Base-by-base conservation (phyloP, 2,797 vertebrate species). In the Aulostomus chinensis region DNA sequence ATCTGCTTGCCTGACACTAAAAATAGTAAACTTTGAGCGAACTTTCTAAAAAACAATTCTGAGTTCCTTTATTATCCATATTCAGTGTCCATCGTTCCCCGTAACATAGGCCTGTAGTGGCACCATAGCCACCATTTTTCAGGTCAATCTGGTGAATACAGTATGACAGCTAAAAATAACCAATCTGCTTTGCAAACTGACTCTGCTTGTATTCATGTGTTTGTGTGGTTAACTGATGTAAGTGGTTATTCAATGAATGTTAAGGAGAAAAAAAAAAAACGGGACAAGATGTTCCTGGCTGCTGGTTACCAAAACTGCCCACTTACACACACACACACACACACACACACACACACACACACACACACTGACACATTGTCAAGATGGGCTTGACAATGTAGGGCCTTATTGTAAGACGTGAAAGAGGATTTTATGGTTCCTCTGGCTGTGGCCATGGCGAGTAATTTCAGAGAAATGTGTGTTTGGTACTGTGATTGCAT, bases 201-300 rank as follows among this genome's bases (percentile, higher is more conserved):
- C 8, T 51, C 26, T 45, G 6, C 43, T 24, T 34, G 29, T 31
- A 7, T 69, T 52, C 15, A 17, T 59, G 37, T 59, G 37, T n/a
- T 9, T 14, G 42, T 53, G 37, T 46, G 70, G 65, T 66, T 70
- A 55, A 50, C 35, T 40, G 54, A 50, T 57, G 9, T 50, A 40
- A 57, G 52, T 59, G 33, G 9, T 68, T 49, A 33, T 76, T 77
- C 55, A 70, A 68, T 73, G 25, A 66, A 63, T 52, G 28, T 49
- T 41, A 38, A 56, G 64, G 48, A 56, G 22, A 47, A n/a, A n/a
- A n/a, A n/a, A n/a, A n/a, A n/a, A n/a, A n/a, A n/a, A n/a, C 26
- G 71, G 71, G 66, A 73, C 72, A 68, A 62, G 65, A 55, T 77
- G 65, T 73, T 74, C 68, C 42, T 66, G 58, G 38, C 67, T 36